Base-by-base conservation (phyloP, 2,888 invertebrate genomes). In the Caenorhabditis sp. region DNA sequence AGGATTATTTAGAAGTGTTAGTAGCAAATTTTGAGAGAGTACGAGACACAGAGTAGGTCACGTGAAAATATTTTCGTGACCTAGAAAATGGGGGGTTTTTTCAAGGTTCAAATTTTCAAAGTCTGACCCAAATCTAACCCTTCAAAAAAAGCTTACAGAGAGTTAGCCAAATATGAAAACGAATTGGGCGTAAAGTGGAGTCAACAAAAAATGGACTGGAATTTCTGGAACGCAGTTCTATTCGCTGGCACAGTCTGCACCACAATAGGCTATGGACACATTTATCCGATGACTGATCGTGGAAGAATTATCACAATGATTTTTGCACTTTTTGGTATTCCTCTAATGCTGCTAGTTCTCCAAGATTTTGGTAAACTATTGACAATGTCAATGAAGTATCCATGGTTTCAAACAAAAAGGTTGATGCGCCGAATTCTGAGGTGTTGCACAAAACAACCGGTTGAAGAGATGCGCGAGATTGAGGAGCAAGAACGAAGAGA, bases 331-430 rank as follows among this genome's bases (percentile, higher is more conserved):
- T 76, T 82, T 62, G 83, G 81, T 64, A 83, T 83, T 24, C 83
- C 83, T 1, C 63, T 83, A 17, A 79, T 82, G 75, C 75, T 83
- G 0, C 61, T 83, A 10, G 82, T 83, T 4, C 76, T 82, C 14
- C 81, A 82, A 68, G 81, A 79, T 51, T 69, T 81, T 50, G 84
- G 84, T 24, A 81, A 82, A 58, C 68, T 84, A n/a, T 68, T 84
- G 10, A 84, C 84, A 1, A 77, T 81, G 26, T 67, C 76, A 0
- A 81, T 84, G 81, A 84, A 84, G 61, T 84, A 70, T 55, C 84
- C 84, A 14, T 84, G 84, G 84, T 84, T 83, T 61, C 83, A 83
- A 72, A 75, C 74, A 26, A 84, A 84, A 63, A 64, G 83, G 19
- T 59, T 78, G 2, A 76, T 72, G 61, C 55, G 82, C 26, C 23